Evolutionary conservation across 2,113 vertebrate species (phyloP).

Genomic region (Centrocercus urophasianus): DNA sequence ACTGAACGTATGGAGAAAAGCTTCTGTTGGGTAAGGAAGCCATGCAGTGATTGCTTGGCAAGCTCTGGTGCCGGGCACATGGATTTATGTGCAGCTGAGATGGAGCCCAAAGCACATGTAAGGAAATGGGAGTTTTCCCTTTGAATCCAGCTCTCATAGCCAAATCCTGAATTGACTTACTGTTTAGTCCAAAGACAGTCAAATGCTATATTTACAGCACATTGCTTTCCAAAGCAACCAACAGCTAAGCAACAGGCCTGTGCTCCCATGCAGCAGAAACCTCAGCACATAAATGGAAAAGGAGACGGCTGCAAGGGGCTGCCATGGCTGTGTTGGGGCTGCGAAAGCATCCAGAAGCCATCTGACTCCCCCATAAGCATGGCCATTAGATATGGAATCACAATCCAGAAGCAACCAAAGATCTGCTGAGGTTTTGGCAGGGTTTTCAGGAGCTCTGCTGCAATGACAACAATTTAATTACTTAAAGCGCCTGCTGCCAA

Average conservation of each 20-base stretch:
- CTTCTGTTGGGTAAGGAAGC: background rate
- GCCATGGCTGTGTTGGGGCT: background rate
- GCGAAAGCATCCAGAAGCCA: rapidly evolving
- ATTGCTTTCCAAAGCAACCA: conserved; percentile 35
- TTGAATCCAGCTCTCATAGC: background rate
- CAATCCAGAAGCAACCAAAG: background rate
- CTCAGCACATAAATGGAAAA: background rate
- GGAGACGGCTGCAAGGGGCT: background rate
- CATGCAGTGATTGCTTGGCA: background rate
- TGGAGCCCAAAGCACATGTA: background rate
- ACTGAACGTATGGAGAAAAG: background rate
- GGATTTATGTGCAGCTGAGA: background rate
- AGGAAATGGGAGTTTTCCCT: background rate
- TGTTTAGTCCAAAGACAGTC: background rate
- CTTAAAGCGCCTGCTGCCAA: background rate
- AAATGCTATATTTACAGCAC: conserved; percentile 1
- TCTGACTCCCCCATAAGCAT: rapidly evolving
- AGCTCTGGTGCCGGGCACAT: background rate
- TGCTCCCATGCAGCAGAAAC: background rate
- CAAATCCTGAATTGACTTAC: background rate
- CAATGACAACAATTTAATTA: background rate
- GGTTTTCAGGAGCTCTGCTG: background rate
- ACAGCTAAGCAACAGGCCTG: conserved; percentile 30
- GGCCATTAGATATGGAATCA: rapidly evolving
- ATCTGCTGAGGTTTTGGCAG: background rate